phyloP scores from a whole-genome alignment of 2,888 invertebrate species.

The Drosophila macrospina region DNA sequence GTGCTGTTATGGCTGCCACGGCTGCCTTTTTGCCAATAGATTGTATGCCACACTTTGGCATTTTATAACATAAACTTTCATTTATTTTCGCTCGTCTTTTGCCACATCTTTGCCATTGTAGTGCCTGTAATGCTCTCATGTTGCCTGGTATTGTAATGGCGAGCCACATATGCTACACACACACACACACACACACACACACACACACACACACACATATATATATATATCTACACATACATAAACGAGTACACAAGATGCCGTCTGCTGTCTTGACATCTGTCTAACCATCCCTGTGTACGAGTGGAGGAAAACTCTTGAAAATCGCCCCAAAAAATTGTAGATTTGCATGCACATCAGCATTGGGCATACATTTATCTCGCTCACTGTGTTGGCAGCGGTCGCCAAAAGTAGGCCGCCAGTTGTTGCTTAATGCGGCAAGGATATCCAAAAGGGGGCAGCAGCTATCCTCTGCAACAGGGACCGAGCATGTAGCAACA shows the following conservation, averaged over 20 bases:
- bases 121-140: slow-evolving; percentile 69
- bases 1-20: slow-evolving; percentile 27
- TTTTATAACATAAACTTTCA: slow-evolving; percentile 83
- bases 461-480: slow-evolving; percentile 3
- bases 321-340: slow-evolving; percentile 58
- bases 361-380: slow-evolving; percentile 74
- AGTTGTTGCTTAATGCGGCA: slow-evolving; percentile 62
- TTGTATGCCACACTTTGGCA: slow-evolving; percentile 78
- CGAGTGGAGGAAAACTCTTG: slow-evolving; percentile 22
- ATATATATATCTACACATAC: slow-evolving; percentile 7
- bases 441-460: slow-evolving; percentile 34
- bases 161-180: slow-evolving; percentile 59
- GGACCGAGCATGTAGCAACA: slow-evolving; percentile 4
- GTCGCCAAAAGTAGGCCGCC: slow-evolving; percentile 53
- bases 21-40: slow-evolving; percentile 62
- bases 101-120: slow-evolving; percentile 52
- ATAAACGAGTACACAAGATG: slow-evolving; percentile 40
- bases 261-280: slow-evolving; percentile 77
- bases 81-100: slow-evolving; percentile 72
- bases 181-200: slow-evolving; percentile 34
- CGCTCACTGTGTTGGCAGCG: slow-evolving; percentile 53
- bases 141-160: slow-evolving; percentile 51
- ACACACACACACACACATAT: slow-evolving; percentile 17
- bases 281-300: slow-evolving; percentile 54
- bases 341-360: slow-evolving; percentile 81